Base-by-base conservation (phyloP, 2,797 vertebrate genomes). In the Amblyopsis hoosieri region DNA sequence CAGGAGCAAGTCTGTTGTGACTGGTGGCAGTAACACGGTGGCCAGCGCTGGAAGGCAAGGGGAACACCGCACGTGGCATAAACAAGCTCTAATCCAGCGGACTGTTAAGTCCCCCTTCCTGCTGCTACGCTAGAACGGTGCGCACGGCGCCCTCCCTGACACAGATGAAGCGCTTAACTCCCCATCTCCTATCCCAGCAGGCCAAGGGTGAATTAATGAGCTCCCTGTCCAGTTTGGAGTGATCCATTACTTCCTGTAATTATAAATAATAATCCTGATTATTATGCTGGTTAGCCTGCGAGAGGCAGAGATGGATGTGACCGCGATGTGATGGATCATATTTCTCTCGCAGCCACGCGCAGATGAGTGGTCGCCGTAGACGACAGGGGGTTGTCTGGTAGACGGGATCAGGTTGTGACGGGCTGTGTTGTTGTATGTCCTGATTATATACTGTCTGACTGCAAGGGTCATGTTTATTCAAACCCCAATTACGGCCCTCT, bases 171-270 rank as follows among this genome's bases (percentile, higher is more conserved):
- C 93, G 87, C 91, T 93, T 90, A 92, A 91, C 92, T 89, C 90
- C 78, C 90, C 87, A 88, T 91, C 85, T 92, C 85, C 94, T 90
- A 85, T 94, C 95, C 92, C 94, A 92, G 92, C 93, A 93, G 94
- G 96, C 79, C 88, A 47, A 85, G 92, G 93, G 92, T 95, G 96
- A 96, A 99, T 98, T 98, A 98, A 99, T 94, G 96, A 97, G 94
- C 92, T 91, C 94, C 84, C 86, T 92, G 94, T 97, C 94, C 93
- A 93, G 92, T 90, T 92, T 93, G 82, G 94, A 94, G 96, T 98
- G 97, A 99, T 99, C 94, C 96, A 99, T 98, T 96, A 97, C 97
- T 98, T 99, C 97, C 97, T 97, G 95, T 99, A 99, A 99, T 99
- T 99, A 99, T 98, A 98, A 99, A 98, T 99, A 97, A 99, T 99